Conservation (phyloP, 2,888 invertebrate species). For the Drosophila pseudotakahashii region DNA sequence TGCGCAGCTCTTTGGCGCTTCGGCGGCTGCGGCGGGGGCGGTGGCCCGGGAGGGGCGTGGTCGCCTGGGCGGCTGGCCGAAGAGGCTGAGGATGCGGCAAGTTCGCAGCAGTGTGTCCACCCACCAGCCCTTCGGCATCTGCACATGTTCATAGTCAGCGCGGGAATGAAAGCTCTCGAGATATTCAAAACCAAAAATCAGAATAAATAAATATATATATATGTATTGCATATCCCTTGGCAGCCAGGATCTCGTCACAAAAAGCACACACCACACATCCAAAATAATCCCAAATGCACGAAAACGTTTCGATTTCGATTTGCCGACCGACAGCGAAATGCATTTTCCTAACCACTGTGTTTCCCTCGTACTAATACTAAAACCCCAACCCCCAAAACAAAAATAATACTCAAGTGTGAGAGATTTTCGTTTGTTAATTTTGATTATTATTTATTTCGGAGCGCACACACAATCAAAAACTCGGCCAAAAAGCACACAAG, state of each 20-base stretch:
- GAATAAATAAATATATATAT: constrained; percentile 17
- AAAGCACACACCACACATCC: constrained; percentile 15
- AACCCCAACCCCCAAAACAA: constrained; percentile 7
- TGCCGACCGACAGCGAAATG: constrained; percentile 6
- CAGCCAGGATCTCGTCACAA: constrained; percentile 68
- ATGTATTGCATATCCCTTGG: constrained; percentile 20
- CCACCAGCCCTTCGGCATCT: constrained; percentile 83
- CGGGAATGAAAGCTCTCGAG: constrained; percentile 39
- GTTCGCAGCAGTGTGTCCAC: constrained; percentile 80
- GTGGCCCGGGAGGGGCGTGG: constrained; percentile 26
- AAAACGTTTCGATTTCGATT: constrained; percentile 19
- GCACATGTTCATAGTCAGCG: constrained; percentile 84
- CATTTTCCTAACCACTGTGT: constrained; percentile 40
- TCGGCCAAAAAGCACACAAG: constrained; percentile 55
- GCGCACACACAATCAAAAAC: constrained; percentile 45
- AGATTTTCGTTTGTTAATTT: constrained; percentile 30
- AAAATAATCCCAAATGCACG: constrained; percentile 40
- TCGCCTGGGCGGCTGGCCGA: constrained; percentile 61
- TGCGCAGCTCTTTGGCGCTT: constrained; percentile 70
- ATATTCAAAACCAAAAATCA: constrained; percentile 39
- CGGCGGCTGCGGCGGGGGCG: constrained; percentile 7
- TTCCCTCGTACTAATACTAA: constrained; percentile 57
- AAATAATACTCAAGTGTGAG: constrained; percentile 31
- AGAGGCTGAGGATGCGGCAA: constrained; percentile 67
- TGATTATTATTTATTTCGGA: constrained; percentile 46